Conservation (phyloP, 2,797 vertebrate species). For the Hoplostethus mediterraneus region DNA sequence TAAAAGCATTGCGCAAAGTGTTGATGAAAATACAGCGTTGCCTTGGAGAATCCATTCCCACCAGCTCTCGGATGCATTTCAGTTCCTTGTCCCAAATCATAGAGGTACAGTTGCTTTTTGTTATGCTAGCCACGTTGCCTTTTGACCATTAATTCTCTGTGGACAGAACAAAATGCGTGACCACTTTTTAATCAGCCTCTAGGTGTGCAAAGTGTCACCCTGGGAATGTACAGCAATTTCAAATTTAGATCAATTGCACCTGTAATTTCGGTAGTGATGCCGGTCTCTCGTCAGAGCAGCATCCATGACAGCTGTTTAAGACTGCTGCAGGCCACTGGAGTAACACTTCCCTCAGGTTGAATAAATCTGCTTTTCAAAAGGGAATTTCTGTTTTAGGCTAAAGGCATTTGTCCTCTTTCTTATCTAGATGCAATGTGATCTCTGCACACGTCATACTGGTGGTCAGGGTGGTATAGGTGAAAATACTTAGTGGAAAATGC, state of each 20-base stretch:
- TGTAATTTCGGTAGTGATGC: constrained; percentile 16
- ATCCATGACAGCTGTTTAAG: constrained; percentile 7
- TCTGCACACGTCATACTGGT: background rate
- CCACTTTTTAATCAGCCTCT: background rate
- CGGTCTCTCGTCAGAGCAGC: constrained; percentile 37
- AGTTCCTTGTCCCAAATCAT: too few species aligned
- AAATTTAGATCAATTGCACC: background rate
- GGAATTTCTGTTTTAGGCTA: background rate
- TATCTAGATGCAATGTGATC: background rate
- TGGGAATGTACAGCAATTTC: background rate
- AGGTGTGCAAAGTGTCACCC: background rate
- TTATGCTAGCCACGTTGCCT: too few species aligned
- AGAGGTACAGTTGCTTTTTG: too few species aligned
- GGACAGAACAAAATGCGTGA: background rate
- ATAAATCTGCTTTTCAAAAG: constrained; percentile 36
- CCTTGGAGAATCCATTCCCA: too few species aligned
- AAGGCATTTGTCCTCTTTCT: background rate
- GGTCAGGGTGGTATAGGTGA: background rate
- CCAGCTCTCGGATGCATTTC: too few species aligned
- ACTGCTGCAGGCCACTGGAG: constrained; percentile 35
- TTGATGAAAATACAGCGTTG: too few species aligned
- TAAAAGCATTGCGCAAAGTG: too few species aligned
- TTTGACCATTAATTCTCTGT: background rate
- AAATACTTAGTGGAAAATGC: background rate
- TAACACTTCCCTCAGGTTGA: constrained; percentile 3